A percentile compares a stretch with the other conserved stretches of the same genome.
Evolutionary conservation across 2,113 vertebrate species (phyloP).

Genomic region (Zosterops japonicus): DNA sequence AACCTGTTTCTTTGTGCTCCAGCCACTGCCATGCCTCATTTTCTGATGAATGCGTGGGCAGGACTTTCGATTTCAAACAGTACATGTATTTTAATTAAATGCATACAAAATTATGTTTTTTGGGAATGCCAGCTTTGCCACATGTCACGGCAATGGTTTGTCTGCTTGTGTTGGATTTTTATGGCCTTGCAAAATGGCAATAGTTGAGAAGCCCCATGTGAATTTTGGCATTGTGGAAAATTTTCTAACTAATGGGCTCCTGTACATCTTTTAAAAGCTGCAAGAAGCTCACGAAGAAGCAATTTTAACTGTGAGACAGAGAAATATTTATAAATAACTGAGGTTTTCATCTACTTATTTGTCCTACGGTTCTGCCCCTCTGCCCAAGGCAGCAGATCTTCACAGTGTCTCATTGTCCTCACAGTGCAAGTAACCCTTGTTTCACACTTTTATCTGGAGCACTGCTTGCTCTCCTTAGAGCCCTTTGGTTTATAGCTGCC

Average conservation of each 20-base stretch:
- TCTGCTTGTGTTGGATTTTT: background rate
- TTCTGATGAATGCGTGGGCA: background rate
- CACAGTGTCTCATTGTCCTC: background rate
- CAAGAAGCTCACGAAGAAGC: background rate
- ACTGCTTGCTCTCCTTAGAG: background rate
- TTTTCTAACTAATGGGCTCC: background rate
- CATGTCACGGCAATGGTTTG: background rate
- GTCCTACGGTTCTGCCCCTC: background rate
- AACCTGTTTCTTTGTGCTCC: background rate
- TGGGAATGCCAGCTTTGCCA: constrained; percentile 10
- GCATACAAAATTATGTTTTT: background rate
- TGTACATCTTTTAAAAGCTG: background rate
- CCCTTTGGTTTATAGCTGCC: background rate
- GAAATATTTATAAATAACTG: background rate
- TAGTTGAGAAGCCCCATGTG: background rate
- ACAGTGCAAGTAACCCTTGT: background rate
- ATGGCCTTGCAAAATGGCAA: background rate
- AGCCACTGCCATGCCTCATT: background rate
- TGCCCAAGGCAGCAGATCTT: background rate
- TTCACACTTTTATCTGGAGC: background rate
- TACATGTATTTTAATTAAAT: constrained; percentile 32
- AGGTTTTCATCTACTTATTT: background rate
- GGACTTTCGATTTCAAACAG: background rate
- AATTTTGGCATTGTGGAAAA: background rate
- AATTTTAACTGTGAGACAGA: background rate